Evolutionary conservation across 2,888 invertebrate genomes (phyloP).

Genomic region (Dichetophora obliterata): DNA sequence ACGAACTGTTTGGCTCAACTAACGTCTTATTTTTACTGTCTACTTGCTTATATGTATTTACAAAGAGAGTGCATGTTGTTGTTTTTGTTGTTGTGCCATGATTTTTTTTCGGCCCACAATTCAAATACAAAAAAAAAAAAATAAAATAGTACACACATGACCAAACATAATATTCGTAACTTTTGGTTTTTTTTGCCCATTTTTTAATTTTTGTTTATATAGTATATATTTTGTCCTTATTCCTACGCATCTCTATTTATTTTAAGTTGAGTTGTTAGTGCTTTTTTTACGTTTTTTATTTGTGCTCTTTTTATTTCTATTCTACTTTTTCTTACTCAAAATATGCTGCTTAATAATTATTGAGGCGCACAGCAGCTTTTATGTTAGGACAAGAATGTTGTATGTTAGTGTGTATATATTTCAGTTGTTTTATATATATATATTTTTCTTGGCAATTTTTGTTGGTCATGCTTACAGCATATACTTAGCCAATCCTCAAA

Average conservation of each 20-base stretch:
- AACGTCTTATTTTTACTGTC: no score
- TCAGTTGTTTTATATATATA: background rate
- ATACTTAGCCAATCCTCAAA: conserved; percentile 13
- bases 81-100: no score
- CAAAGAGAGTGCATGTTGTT: no score
- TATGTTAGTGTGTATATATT: background rate
- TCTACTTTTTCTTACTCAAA: no score
- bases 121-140: no score
- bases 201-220: background rate
- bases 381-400: no score
- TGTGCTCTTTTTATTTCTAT: background rate
- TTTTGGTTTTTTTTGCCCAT: background rate
- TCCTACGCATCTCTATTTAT: no score
- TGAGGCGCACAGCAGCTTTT: no score
- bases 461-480: background rate
- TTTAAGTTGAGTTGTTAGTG: background rate
- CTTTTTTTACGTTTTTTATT: background rate
- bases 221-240: conserved; percentile 10
- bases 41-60: no score
- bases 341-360: no score
- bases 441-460: background rate
- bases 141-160: background rate
- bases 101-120: no score
- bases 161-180: conserved; percentile 5
- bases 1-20: no score